Conservation (phyloP, 2,797 vertebrate species). For the Mormyrus hasselquistii region DNA sequence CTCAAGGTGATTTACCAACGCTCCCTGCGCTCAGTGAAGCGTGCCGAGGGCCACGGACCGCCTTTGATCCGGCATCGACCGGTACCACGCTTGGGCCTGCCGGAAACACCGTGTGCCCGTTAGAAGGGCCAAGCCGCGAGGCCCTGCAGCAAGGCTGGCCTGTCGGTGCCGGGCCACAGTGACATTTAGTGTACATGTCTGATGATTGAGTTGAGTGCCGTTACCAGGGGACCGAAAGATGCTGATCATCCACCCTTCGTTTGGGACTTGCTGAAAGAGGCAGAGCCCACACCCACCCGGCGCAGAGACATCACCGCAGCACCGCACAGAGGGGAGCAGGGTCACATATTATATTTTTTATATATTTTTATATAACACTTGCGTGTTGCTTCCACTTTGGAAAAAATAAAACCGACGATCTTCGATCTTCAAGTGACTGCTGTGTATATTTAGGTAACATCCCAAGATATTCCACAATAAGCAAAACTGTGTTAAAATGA, state of each 20-base stretch:
- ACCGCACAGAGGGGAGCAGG: neutral
- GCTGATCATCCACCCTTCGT: neutral
- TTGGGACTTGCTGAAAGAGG: neutral
- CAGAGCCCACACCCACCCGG: neutral
- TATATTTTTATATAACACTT: neutral
- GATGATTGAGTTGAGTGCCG: neutral
- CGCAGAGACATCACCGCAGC: neutral
- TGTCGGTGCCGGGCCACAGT: neutral
- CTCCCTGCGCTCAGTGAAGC: neutral
- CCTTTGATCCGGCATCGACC: neutral
- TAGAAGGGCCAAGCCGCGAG: neutral
- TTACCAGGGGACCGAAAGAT: neutral
- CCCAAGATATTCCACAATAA: neutral
- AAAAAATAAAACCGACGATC: neutral
- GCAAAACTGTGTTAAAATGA: neutral
- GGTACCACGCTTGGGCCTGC: neutral
- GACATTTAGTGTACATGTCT: neutral
- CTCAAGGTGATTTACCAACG: constrained; percentile 28
- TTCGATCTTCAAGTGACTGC: neutral
- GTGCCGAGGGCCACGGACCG: neutral
- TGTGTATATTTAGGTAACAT: neutral
- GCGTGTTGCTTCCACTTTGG: neutral
- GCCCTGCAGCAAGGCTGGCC: neutral
- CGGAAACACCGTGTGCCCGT: neutral
- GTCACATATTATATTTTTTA: neutral